These are phyloP conservation scores for Carposina sasakii DNA, from an alignment of 1,140 invertebrate species.

Conservation along the genomic window DNA sequence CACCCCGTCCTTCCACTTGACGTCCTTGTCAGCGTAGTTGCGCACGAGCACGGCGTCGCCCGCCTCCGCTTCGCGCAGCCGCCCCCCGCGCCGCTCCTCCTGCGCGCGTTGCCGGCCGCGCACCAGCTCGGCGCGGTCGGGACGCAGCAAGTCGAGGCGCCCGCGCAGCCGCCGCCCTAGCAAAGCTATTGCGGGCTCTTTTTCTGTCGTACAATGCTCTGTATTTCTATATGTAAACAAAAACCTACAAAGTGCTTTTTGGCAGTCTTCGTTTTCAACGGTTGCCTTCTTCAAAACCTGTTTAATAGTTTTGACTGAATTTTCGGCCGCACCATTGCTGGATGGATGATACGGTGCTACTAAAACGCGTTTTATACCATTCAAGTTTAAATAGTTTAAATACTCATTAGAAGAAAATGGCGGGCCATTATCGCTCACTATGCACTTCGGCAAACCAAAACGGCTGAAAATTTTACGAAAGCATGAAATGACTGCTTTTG, in stretches of 20 bases:
- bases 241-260: slow-evolving; percentile 8
- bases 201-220: slow-evolving; percentile 7
- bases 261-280: slow-evolving; percentile 1
- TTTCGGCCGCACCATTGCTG: slow-evolving; percentile 13
- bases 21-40: background rate
- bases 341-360: slow-evolving; percentile 12
- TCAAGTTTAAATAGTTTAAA: slow-evolving; percentile 2
- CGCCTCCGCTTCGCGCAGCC: background rate
- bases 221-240: slow-evolving; percentile 16
- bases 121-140: slow-evolving; percentile 3
- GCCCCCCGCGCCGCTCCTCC: background rate
- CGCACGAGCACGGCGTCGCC: background rate
- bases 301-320: slow-evolving; percentile 10
- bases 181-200: slow-evolving; percentile 3
- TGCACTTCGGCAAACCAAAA: slow-evolving; percentile 23
- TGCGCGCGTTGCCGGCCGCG: background rate
- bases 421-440: slow-evolving; percentile 29
- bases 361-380: slow-evolving; percentile 11
- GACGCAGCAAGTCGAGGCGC: slow-evolving; percentile 6
- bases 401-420: slow-evolving; percentile 8
- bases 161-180: slow-evolving; percentile 3
- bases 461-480: slow-evolving; percentile 18
- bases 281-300: slow-evolving; percentile 10
- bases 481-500: background rate
- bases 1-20: background rate